phyloP scores from a whole-genome alignment of 2,113 vertebrate species.

The Pardalotus punctatus region DNA sequence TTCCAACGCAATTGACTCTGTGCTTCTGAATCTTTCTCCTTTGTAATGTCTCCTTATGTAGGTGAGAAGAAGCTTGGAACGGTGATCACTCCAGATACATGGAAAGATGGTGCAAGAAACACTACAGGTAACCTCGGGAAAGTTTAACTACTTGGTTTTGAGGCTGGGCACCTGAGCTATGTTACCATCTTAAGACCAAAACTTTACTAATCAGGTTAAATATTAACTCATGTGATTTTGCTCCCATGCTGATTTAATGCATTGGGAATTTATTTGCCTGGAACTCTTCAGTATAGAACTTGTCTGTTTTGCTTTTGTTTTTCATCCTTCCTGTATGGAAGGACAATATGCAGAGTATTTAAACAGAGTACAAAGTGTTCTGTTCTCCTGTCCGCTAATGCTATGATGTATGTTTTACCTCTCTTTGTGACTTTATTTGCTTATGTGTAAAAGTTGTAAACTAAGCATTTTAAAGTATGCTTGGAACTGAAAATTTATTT shows the following conservation, averaged over 20 bases:
- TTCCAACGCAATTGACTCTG: neutral
- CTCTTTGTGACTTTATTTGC: neutral
- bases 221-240: neutral
- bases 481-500: neutral
- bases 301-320: accelerated
- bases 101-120: slow-evolving; percentile 97
- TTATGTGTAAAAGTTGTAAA: neutral
- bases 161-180: neutral
- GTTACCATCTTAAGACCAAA: accelerated
- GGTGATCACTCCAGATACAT: slow-evolving; percentile 96
- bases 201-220: neutral
- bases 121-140: slow-evolving; percentile 83
- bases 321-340: accelerated
- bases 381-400: neutral
- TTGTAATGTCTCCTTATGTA: slow-evolving; percentile 13
- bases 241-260: neutral
- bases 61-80: slow-evolving; percentile 97
- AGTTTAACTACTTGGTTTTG: neutral
- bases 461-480: neutral
- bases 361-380: accelerated
- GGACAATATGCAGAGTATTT: neutral
- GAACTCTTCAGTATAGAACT: neutral
- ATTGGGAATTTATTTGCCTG: neutral
- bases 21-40: neutral
- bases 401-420: neutral